phyloP scores from a whole-genome alignment of 1,140 invertebrate genomes.

The Panagrolaimus sp. region DNA sequence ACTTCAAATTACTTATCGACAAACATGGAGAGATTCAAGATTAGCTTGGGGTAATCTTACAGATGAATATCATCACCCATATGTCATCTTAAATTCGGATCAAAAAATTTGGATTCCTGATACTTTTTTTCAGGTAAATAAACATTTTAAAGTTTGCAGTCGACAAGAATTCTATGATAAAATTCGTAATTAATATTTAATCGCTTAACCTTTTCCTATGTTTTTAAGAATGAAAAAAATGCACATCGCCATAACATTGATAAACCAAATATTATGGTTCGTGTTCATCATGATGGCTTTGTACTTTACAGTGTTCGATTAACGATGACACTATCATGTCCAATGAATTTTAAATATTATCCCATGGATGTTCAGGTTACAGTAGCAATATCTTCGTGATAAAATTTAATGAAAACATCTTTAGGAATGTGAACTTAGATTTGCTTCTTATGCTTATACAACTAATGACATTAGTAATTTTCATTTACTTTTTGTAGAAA shows the following conservation, averaged over 20 bases:
- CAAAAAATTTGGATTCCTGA: slow-evolving; percentile 16
- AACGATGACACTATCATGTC: slow-evolving; percentile 24
- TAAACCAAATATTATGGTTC: slow-evolving; percentile 18
- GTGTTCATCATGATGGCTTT: slow-evolving; percentile 13
- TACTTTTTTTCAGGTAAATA: slow-evolving; percentile 12
- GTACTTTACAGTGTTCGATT: slow-evolving; percentile 25
- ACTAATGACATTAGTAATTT: slow-evolving; percentile 71
- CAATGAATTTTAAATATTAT: slow-evolving; percentile 24
- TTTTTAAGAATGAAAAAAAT: slow-evolving; percentile 14
- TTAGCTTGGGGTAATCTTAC: not conserved
- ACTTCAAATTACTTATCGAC: slow-evolving; percentile 13
- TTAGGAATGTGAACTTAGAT: slow-evolving; percentile 13
- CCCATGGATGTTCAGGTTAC: slow-evolving; percentile 24
- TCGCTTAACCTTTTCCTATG: too few relatives aligned
- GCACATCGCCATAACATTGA: slow-evolving; percentile 19
- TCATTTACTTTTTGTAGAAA: not conserved
- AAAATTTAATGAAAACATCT: too few relatives aligned
- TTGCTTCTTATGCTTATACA: slow-evolving; percentile 71
- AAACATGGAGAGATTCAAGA: slow-evolving; percentile 6
- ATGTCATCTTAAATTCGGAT: slow-evolving; percentile 9
- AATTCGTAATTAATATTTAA: too few relatives aligned
- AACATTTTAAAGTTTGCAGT: too few relatives aligned
- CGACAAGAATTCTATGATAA: too few relatives aligned
- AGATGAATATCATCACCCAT: not conserved
- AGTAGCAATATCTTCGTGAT: too few relatives aligned